Base-by-base conservation (phyloP, 2,888 invertebrate species). In the Drosophila paucipuncta region DNA sequence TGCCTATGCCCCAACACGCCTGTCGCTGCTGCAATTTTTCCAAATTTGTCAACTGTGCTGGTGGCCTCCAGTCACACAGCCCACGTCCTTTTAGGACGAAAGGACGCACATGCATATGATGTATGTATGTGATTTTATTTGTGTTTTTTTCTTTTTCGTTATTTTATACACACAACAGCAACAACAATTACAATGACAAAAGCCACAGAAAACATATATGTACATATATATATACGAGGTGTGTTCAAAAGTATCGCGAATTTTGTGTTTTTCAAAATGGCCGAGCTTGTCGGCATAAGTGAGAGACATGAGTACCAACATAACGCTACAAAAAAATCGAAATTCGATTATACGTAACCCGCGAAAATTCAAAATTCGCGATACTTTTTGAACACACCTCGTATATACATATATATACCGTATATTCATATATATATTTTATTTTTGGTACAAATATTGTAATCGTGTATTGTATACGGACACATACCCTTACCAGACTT, bases 11-110 rank as follows among this genome's bases (percentile, higher is more conserved):
- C 41, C 41, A n/a, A 41, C n/a, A 18, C 52, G 60, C 52, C 59
- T 76, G 69, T 72, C 63, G 68, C 84, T 60, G 80, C 65, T 84
- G 89, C 81, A 90, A 85, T 80, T 85, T 84, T 89, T 83, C 50
- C 86, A 89, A 84, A 84, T 89, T 90, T 84, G 91, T 89, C 91
- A 90, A 84, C 83, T 82, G 58, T 63, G 22, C 49, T 83, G 72
- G 84, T 28, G 18, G 43, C 41, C 54, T 41, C 11, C 35, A 53
- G 53, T 31, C 33, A 39, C 53, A 59, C 25, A 41, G 37, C 54
- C 66, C n/a, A 7, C 11, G 3, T 22, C 30, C 39, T 31, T 43
- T 22, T 54, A 60, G 65, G 58, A 43, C 35, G 62, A 73, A 74
- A 70, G 74, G 43, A 66, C 79, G 50, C 65, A 47, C 65, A 60